Evolutionary conservation across 1,140 invertebrate genomes (phyloP).

Genomic region (Sminthurinus signatus): DNA sequence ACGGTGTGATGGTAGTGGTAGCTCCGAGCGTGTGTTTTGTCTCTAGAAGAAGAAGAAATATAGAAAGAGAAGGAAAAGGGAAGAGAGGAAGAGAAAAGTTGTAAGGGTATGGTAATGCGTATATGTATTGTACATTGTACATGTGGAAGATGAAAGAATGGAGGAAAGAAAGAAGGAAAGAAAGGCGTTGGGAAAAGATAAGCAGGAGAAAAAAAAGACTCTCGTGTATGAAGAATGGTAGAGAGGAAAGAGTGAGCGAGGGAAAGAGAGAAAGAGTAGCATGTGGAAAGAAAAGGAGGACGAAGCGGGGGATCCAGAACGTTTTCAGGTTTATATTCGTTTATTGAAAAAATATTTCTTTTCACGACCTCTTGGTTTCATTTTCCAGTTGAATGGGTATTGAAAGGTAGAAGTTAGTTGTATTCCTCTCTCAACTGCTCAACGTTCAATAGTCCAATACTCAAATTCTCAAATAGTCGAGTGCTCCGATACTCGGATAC

Average conservation of each 20-base stretch:
- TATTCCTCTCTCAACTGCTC: not conserved
- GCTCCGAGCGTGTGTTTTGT: no score
- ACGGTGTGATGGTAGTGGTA: no score
- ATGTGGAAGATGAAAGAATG: not conserved
- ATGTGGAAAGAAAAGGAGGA: not conserved
- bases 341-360: conserved; percentile 41
- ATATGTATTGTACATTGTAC: no score
- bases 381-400: conserved; percentile 29
- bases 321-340: conserved; percentile 22
- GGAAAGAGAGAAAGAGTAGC: not conserved
- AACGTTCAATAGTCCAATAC: not conserved
- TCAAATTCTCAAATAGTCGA: no score
- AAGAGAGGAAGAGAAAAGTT: not conserved
- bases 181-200: no score
- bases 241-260: not conserved
- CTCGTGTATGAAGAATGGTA: not conserved
- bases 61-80: no score
- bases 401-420: conserved; percentile 1
- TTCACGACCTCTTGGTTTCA: conserved; percentile 27
- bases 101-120: not conserved
- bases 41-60: no score
- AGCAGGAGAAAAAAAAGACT: no score
- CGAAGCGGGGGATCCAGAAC: not conserved
- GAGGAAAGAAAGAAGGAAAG: not conserved
- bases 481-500: no score